Percentiles rank a stretch among this genome's conserved stretches.
Conservation (phyloP, 1,140 invertebrate species). For the Chionoecetes opilio region DNA sequence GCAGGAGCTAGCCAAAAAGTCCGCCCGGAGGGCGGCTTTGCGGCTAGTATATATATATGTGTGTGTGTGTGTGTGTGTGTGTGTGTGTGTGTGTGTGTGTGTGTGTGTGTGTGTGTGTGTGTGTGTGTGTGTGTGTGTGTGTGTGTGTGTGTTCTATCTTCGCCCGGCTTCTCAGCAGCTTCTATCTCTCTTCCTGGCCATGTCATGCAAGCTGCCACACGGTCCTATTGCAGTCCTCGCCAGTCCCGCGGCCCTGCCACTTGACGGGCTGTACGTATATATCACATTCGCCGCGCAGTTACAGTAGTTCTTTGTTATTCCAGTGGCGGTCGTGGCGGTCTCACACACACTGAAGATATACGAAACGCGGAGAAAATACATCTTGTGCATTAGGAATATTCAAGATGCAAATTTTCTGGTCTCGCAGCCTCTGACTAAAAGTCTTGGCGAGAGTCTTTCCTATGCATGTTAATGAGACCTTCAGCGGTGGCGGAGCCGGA, state of each 20-base stretch:
- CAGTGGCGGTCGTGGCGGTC: background rate
- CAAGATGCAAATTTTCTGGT: slow-evolving; percentile 8
- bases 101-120: slow-evolving; percentile 10
- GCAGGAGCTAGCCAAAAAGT: too few relatives aligned
- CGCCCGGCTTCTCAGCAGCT: background rate
- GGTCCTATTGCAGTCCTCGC: background rate
- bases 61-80: too few relatives aligned
- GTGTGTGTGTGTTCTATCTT: background rate
- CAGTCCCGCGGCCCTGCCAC: too few relatives aligned
- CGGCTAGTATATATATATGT: too few relatives aligned
- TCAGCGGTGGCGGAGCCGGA: background rate
- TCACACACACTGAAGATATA: background rate
- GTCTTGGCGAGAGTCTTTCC: background rate
- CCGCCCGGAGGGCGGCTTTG: too few relatives aligned
- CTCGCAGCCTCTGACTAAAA: background rate
- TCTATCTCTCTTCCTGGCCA: background rate
- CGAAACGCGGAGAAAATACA: background rate
- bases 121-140: slow-evolving; percentile 9
- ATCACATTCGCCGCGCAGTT: background rate
- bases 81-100: slow-evolving; percentile 21
- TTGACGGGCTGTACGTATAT: background rate
- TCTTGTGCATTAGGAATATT: background rate
- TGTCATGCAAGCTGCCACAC: background rate
- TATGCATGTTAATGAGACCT: background rate
- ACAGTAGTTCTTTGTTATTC: background rate